A percentile compares a stretch with the other conserved stretches of the same genome.
phyloP scores from a whole-genome alignment of 2,113 vertebrate species.

The Pseudonaja textilis region DNA sequence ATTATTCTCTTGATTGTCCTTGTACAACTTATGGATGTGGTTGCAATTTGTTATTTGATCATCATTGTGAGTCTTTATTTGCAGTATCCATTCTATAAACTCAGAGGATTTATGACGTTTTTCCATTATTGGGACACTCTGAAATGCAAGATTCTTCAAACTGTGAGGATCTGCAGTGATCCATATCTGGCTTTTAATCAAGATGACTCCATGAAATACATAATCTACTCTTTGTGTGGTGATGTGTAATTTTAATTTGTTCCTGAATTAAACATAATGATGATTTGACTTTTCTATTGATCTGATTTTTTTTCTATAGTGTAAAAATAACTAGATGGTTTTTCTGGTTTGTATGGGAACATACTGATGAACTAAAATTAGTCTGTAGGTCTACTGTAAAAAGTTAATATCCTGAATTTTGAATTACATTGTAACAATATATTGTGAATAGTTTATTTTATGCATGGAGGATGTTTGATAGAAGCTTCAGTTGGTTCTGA shows the following conservation, averaged over 20 bases:
- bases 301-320: not conserved
- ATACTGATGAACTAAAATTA: not conserved
- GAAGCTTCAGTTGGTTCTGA: not conserved
- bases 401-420: not conserved
- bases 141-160: not conserved
- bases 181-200: not conserved
- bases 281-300: not conserved
- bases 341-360: not conserved
- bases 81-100: not conserved
- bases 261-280: not conserved
- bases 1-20: not conserved
- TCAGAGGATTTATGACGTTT: not conserved
- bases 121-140: not conserved
- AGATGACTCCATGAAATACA: not conserved
- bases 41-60: not conserved
- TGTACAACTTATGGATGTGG: not conserved
- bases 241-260: not conserved
- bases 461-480: not conserved
- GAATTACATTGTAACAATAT: not conserved
- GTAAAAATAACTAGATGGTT: not conserved
- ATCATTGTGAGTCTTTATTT: not conserved
- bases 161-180: not conserved
- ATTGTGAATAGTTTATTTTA: not conserved
- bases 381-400: not conserved
- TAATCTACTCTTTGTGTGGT: not conserved